These are phyloP conservation scores for Penaeus indicus DNA, from an alignment of 1,140 invertebrate genomes.

Conservation along the genomic window DNA sequence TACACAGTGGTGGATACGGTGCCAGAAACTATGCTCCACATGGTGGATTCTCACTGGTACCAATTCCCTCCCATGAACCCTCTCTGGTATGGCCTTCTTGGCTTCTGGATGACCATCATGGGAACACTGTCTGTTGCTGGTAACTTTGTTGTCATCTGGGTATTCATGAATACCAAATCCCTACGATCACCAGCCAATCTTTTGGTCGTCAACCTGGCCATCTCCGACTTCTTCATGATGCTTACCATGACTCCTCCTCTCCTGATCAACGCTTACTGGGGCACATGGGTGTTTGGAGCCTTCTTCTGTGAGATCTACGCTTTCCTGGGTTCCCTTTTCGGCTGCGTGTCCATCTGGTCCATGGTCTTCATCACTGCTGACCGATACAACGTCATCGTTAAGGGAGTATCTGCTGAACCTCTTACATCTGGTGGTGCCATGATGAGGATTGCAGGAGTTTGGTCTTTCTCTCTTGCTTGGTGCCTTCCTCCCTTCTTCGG, in stretches of 20 bases:
- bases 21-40: conserved; percentile 69
- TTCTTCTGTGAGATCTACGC: conserved; percentile 86
- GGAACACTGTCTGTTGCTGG: conserved; percentile 80
- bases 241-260: conserved; percentile 78
- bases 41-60: conserved; percentile 7
- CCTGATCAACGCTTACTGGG: conserved; percentile 79
- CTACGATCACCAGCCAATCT: conserved; percentile 87
- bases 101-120: conserved; percentile 81
- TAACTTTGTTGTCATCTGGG: conserved; percentile 88
- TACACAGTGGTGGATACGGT: conserved; percentile 36
- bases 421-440: conserved; percentile 64
- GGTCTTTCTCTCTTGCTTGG: conserved; percentile 66
- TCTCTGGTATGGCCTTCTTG: conserved; percentile 84
- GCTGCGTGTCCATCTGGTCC: conserved; percentile 54
- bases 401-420: conserved; percentile 66
- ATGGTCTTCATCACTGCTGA: conserved; percentile 10
- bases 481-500: conserved; percentile 67
- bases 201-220: conserved; percentile 87
- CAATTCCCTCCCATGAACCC: conserved; percentile 84
- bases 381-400: conserved; percentile 67
- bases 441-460: conserved; percentile 64
- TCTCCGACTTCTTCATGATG: conserved; percentile 87
- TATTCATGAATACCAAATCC: conserved; percentile 83
- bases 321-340: conserved; percentile 75
- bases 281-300: conserved; percentile 73